Percentiles rank a stretch among this genome's conserved stretches.
phyloP scores from a whole-genome alignment of 2,888 invertebrate genomes.

The Caenorhabditis sp. region DNA sequence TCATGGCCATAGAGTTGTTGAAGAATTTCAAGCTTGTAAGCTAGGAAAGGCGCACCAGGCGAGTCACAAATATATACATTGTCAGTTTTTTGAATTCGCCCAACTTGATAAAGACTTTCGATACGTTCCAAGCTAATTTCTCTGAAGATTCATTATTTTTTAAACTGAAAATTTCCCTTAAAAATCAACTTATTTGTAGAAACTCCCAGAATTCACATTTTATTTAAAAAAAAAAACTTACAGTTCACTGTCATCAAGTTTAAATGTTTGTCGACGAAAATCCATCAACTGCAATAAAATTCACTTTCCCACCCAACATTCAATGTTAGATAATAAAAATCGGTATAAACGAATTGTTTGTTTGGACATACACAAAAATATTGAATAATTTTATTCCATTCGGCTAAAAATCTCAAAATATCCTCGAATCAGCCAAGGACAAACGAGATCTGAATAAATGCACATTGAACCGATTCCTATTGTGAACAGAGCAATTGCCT shows the following conservation, averaged over 20 bases:
- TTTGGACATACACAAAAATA: neutral
- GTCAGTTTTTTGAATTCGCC: neutral
- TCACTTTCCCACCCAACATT: too few species aligned
- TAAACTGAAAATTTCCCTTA: too few species aligned
- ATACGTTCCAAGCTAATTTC: neutral
- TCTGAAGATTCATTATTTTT: neutral
- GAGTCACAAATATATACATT: neutral
- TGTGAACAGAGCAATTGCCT: constrained; percentile 14
- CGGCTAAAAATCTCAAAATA: constrained; percentile 18
- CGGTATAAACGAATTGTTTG: neutral
- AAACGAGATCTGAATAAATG: constrained; percentile 31
- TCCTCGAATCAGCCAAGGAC: constrained; percentile 27
- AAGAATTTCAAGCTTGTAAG: neutral
- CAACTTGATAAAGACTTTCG: neutral
- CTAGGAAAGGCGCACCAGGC: neutral
- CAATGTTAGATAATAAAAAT: too few species aligned
- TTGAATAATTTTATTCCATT: constrained; percentile 15
- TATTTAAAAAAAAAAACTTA: neutral
- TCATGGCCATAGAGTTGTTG: constrained; percentile 4
- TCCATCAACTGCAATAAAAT: neutral
- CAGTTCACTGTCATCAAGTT: neutral
- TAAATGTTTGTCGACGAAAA: neutral
- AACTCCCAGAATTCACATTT: neutral
- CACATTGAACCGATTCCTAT: constrained; percentile 25
- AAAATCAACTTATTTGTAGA: too few species aligned